These are phyloP conservation scores for Parazoanthus swiftii DNA, from an alignment of 92 coral and sea anemone species.

Conservation along the genomic window DNA sequence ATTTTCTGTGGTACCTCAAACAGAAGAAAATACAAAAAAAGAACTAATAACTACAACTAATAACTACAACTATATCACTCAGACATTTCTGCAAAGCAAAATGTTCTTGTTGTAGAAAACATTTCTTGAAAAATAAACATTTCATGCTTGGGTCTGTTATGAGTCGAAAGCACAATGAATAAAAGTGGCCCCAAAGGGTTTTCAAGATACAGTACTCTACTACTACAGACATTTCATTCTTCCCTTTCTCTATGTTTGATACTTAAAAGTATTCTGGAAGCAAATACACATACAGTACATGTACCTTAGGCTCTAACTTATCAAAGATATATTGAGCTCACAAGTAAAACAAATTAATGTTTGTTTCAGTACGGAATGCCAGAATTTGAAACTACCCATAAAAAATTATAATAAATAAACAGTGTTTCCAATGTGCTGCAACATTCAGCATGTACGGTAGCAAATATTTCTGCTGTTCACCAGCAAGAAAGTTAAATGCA, in stretches of 20 bases:
- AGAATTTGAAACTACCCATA: constrained; percentile 6
- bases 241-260: constrained; percentile 14
- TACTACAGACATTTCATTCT: constrained; percentile 11
- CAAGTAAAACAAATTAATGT: constrained; percentile 3
- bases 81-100: constrained; percentile 12
- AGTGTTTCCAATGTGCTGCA: constrained; percentile 19
- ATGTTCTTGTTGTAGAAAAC: background rate
- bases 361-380: background rate
- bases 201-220: background rate
- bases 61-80: constrained; percentile 16
- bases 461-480: constrained; percentile 2
- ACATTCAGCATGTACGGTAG: constrained; percentile 1
- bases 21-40: background rate
- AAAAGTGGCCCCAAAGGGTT: constrained; percentile 11
- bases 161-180: background rate
- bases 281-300: background rate
- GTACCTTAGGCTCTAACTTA: background rate
- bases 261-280: constrained; percentile 4
- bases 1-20: constrained; percentile 14
- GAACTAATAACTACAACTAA: background rate
- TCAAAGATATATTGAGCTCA: background rate
- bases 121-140: background rate
- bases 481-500: constrained; percentile 12
- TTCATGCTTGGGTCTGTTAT: background rate
- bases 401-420: background rate